phyloP scores from a whole-genome alignment of 2,113 vertebrate genomes.

The Apodemus sylvaticus region DNA sequence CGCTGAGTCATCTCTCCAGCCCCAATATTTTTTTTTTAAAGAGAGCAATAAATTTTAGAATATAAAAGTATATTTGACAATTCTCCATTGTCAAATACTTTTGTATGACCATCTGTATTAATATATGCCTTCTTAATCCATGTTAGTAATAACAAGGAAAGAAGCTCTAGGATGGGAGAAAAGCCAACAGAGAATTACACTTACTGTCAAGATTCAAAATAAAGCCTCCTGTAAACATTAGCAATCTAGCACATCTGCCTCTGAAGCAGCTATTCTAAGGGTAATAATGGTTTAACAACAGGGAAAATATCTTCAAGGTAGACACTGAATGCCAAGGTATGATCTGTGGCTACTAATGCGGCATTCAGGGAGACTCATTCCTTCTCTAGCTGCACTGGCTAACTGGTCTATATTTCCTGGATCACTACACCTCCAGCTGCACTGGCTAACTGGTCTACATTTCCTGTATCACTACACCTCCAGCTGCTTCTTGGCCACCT shows the following conservation, averaged over 20 bases:
- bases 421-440: background rate
- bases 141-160: background rate
- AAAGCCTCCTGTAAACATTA: background rate
- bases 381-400: background rate
- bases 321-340: background rate
- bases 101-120: background rate
- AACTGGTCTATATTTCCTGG: background rate
- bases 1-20: too few species aligned
- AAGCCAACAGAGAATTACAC: background rate
- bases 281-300: background rate
- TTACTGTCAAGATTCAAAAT: background rate
- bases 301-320: background rate
- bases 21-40: background rate
- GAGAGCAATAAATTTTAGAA: constrained; percentile 15
- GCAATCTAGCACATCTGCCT: background rate
- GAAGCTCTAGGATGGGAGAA: background rate
- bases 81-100: constrained; percentile 51
- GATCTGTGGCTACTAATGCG: constrained; percentile 18
- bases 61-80: background rate
- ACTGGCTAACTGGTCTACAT: background rate
- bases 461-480: background rate
- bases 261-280: constrained; percentile 44
- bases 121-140: constrained; percentile 20
- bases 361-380: constrained; percentile 13
- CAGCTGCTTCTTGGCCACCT: background rate